These are phyloP conservation scores for Drosophila nigromelanica DNA, from an alignment of 1,140 invertebrate species.

Conservation along the genomic window DNA sequence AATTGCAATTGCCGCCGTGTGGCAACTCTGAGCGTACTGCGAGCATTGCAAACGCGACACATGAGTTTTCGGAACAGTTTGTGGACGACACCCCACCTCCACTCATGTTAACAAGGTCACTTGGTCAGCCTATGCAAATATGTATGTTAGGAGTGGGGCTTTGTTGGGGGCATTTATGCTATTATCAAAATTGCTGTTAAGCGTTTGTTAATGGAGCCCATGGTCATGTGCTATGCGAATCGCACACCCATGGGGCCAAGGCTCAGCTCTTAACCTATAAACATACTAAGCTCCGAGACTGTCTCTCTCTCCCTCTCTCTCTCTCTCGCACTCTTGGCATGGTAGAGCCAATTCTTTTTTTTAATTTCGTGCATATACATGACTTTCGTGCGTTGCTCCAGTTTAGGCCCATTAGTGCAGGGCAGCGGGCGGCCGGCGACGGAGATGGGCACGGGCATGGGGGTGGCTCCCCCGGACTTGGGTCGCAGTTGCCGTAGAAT, in stretches of 20 bases:
- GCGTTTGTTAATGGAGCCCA: conserved; percentile 55
- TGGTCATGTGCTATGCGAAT: conserved; percentile 33
- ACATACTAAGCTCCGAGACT: conserved; percentile 57
- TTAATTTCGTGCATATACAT: conserved; percentile 64
- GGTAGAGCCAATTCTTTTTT: conserved; percentile 49
- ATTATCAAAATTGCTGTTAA: conserved; percentile 72
- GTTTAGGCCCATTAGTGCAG: conserved; percentile 61
- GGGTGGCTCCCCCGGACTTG: no score
- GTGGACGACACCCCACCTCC: not conserved
- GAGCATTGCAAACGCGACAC: conserved; percentile 23
- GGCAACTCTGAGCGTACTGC: conserved; percentile 48
- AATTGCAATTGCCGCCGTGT: conserved; percentile 26
- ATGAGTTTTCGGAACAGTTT: not conserved
- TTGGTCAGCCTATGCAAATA: conserved; percentile 38
- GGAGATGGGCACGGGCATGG: no score
- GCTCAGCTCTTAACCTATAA: conserved; percentile 79
- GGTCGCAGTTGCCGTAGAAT: conserved; percentile 3
- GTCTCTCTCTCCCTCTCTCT: not conserved
- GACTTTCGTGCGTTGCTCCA: conserved; percentile 80
- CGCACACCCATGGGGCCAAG: conserved; percentile 58
- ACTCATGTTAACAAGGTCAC: conserved; percentile 59
- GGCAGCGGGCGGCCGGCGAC: not conserved
- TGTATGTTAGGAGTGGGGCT: not conserved
- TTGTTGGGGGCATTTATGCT: conserved; percentile 50
- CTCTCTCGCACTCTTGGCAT: not conserved